A percentile compares a stretch with the other conserved stretches of the same genome.
Evolutionary conservation across 2,113 vertebrate genomes (phyloP).

Genomic region (Protobothrops mucrosquamatus): DNA sequence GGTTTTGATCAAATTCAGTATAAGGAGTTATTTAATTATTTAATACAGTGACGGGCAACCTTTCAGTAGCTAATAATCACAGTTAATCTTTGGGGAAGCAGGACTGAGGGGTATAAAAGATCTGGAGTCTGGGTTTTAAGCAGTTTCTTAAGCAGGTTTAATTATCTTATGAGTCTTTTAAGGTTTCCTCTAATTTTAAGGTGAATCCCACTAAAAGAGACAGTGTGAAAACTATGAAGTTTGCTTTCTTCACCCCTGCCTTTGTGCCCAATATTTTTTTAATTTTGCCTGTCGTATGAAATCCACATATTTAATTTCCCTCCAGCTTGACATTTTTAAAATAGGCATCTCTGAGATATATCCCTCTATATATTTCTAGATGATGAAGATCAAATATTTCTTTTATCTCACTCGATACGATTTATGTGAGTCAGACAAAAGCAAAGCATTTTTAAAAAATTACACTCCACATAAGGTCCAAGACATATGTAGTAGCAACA

Average conservation of each 20-base stretch:
- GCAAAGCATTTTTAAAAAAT: neutral
- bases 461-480: neutral
- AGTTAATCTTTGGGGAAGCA: neutral
- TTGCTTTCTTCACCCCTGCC: neutral
- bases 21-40: neutral
- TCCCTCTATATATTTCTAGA: slow-evolving; percentile 13
- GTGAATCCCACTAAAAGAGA: neutral
- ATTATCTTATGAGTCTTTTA: neutral
- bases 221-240: neutral
- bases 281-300: slow-evolving; percentile 43
- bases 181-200: neutral
- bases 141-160: neutral
- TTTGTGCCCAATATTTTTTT: slow-evolving; percentile 12
- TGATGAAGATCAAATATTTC: slow-evolving; percentile 23
- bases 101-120: neutral
- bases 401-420: neutral
- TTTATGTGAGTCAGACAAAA: neutral
- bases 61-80: neutral
- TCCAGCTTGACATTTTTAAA: slow-evolving; percentile 39
- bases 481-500: neutral
- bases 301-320: slow-evolving; percentile 45
- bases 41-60: neutral
- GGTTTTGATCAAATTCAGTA: neutral
- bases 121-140: too few relatives aligned
- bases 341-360: neutral